A percentile compares a stretch with the other conserved stretches of the same genome.
phyloP scores from a whole-genome alignment of 1,140 invertebrate genomes.

The Macrobrachium rosenbergii region DNA sequence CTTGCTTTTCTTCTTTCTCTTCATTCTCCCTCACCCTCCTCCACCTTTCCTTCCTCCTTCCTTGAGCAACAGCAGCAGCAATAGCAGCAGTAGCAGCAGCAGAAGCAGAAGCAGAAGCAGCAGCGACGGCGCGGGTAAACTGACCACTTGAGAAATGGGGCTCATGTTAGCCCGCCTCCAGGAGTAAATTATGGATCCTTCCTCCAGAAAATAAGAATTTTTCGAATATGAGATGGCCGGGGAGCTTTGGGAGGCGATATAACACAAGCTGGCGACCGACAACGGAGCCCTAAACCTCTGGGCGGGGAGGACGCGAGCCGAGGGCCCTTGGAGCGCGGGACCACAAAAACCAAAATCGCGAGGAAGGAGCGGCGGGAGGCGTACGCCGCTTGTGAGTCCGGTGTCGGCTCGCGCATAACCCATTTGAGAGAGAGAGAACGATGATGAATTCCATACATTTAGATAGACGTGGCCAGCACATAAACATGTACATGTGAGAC shows the following conservation, averaged over 20 bases:
- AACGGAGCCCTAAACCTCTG: background rate
- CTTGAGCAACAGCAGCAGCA: background rate
- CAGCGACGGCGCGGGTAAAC: background rate
- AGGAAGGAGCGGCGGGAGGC: background rate
- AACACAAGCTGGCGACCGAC: constrained; percentile 34
- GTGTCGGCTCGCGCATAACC: constrained; percentile 44
- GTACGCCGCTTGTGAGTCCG: background rate
- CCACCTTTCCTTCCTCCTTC: background rate
- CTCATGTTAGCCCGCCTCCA: background rate
- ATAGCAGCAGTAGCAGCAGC: background rate
- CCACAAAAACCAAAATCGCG: constrained; percentile 6
- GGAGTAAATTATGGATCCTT: constrained; percentile 53
- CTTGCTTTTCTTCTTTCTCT: background rate
- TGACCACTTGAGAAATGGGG: background rate
- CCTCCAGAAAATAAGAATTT: constrained; percentile 61
- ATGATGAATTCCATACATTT: constrained; percentile 66
- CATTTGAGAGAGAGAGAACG: constrained; percentile 58
- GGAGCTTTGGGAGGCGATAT: constrained; percentile 43
- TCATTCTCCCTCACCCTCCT: background rate
- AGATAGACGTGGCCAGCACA: constrained; percentile 40
- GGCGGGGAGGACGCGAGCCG: background rate
- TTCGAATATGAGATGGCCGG: constrained; percentile 59
- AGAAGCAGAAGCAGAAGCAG: background rate
- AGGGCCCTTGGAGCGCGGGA: background rate
- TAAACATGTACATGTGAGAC: background rate